Evolutionary conservation across 1,140 invertebrate genomes (phyloP).

Genomic region (Neotoxoptera formosana): DNA sequence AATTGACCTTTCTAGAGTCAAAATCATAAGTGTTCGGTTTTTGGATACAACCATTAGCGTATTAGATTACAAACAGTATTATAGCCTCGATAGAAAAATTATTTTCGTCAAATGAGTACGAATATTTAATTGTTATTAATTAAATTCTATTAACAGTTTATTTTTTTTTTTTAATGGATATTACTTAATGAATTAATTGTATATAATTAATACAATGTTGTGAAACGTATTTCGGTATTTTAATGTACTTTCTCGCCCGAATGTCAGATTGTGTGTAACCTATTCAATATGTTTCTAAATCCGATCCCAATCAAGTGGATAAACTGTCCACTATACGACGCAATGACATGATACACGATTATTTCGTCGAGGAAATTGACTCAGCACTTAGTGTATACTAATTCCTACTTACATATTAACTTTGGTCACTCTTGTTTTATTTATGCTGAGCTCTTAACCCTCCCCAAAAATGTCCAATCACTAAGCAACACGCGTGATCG

Average conservation of each 20-base stretch:
- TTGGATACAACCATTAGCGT: no score
- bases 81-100: neutral
- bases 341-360: neutral
- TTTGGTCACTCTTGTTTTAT: neutral
- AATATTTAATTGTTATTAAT: neutral
- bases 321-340: neutral
- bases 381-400: neutral
- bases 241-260: neutral
- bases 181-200: neutral
- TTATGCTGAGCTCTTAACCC: neutral
- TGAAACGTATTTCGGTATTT: neutral
- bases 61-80: neutral
- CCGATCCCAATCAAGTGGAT: neutral
- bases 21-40: no score
- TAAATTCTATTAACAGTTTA: neutral
- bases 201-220: neutral
- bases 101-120: neutral
- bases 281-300: neutral
- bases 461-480: neutral
- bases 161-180: neutral
- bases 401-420: conserved; percentile 9
- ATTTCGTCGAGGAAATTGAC: neutral
- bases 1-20: no score
- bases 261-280: neutral
- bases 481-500: neutral